Evolutionary conservation across 1,140 invertebrate genomes (phyloP).

Genomic region (Sinonovacula constricta): DNA sequence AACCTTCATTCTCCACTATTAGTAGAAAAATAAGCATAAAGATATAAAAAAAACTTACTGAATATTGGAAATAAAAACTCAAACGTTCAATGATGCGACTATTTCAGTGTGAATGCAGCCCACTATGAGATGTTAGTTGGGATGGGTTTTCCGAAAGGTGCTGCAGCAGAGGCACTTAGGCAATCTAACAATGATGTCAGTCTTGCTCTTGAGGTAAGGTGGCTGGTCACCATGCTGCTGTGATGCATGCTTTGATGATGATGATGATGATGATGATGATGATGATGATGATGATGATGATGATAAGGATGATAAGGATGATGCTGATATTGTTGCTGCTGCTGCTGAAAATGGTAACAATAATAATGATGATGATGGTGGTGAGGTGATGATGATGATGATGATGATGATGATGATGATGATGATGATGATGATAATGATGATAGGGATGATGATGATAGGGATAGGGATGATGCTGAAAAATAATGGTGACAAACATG

Average conservation of each 20-base stretch:
- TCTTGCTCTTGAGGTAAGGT: constrained; percentile 82
- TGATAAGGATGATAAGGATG: too few species aligned
- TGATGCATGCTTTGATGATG: too few species aligned
- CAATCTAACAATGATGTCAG: constrained; percentile 84
- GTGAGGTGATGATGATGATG: constrained; percentile 12
- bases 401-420: constrained; percentile 27
- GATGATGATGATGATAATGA: constrained; percentile 29
- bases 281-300: constrained; percentile 35
- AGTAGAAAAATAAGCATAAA: too few species aligned
- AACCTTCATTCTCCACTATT: too few species aligned
- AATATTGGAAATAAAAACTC: neutral
- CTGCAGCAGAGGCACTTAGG: constrained; percentile 82
- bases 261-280: neutral
- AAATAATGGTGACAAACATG: too few species aligned
- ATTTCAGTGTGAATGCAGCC: constrained; percentile 79
- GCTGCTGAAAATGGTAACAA: constrained; percentile 25
- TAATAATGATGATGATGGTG: constrained; percentile 9
- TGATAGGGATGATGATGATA: constrained; percentile 31
- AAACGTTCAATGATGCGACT: constrained; percentile 46
- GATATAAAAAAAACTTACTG: too few species aligned
- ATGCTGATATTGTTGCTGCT: constrained; percentile 23
- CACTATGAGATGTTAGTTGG: constrained; percentile 81
- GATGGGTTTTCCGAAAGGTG: constrained; percentile 84
- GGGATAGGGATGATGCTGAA: constrained; percentile 3
- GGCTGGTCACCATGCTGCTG: too few species aligned